These are phyloP conservation scores for Pitangus sulphuratus DNA, from an alignment of 2,797 vertebrate species.

Conservation along the genomic window DNA sequence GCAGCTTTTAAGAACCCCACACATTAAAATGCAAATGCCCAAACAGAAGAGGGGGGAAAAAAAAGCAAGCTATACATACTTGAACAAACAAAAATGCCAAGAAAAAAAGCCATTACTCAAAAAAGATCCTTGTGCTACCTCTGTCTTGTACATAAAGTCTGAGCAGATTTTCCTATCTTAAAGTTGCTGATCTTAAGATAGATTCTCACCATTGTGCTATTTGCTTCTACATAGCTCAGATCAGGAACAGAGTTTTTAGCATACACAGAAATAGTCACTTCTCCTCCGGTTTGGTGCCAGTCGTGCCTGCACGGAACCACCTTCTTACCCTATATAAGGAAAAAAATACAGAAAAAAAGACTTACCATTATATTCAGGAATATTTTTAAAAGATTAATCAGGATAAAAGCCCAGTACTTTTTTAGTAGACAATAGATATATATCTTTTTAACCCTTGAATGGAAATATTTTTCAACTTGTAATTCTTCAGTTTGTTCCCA, in stretches of 20 bases:
- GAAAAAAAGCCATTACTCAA: not conserved
- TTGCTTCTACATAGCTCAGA: slow-evolving; percentile 90
- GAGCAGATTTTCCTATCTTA: not conserved
- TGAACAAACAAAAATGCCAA: not conserved
- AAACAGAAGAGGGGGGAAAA: not conserved
- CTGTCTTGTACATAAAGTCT: not conserved
- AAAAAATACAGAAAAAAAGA: not conserved
- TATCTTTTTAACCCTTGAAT: not conserved
- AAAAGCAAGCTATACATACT: not conserved
- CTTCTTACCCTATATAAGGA: slow-evolving; percentile 76
- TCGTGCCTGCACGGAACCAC: slow-evolving; percentile 94
- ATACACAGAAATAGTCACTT: slow-evolving; percentile 96
- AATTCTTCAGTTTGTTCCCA: not conserved
- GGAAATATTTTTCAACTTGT: not conserved
- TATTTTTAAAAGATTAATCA: not conserved
- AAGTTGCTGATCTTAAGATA: not conserved
- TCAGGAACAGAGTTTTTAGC: slow-evolving; percentile 93
- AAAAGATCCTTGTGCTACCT: not conserved
- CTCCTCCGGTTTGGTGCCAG: slow-evolving; percentile 96
- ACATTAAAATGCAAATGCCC: not conserved
- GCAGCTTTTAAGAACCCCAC: not conserved
- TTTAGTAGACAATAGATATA: not conserved
- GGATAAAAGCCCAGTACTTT: not conserved
- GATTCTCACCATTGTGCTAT: slow-evolving; percentile 88
- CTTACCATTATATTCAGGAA: not conserved